Evolutionary conservation across 1,140 invertebrate species (phyloP).

Genomic region (Magallana gigas): DNA sequence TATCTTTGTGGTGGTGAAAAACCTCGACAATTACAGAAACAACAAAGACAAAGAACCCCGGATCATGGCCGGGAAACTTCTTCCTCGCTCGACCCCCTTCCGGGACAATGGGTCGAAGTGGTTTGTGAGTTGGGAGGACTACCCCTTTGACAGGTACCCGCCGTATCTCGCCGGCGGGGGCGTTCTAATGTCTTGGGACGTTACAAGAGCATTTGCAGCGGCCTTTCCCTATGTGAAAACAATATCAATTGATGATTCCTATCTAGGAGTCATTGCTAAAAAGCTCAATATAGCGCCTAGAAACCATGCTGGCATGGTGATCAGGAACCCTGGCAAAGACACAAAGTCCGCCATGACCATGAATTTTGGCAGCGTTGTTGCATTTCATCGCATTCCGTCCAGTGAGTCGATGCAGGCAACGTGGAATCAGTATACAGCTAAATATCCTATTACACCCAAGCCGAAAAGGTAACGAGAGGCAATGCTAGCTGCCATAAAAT

Average conservation of each 20-base stretch:
- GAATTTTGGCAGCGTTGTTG: neutral
- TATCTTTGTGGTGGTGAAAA: slow-evolving; percentile 59
- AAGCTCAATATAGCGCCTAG: slow-evolving; percentile 37
- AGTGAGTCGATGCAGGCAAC: neutral
- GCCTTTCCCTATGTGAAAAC: slow-evolving; percentile 55
- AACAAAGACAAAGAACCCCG: slow-evolving; percentile 5
- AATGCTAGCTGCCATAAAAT: neutral
- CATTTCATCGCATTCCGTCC: slow-evolving; percentile 19
- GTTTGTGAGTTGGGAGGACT: slow-evolving; percentile 49
- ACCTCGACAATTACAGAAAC: neutral
- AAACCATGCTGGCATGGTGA: slow-evolving; percentile 1
- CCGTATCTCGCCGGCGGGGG: slow-evolving; percentile 56
- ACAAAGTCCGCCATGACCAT: slow-evolving; percentile 11
- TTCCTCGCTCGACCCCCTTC: slow-evolving; percentile 26
- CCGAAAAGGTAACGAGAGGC: neutral
- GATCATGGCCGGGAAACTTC: slow-evolving; percentile 33
- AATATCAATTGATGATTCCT: slow-evolving; percentile 50
- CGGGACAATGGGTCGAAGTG: slow-evolving; percentile 46
- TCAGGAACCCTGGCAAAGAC: neutral
- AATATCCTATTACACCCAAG: neutral
- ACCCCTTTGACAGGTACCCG: slow-evolving; percentile 50
- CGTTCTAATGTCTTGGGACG: slow-evolving; percentile 39
- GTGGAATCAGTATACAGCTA: slow-evolving; percentile 21
- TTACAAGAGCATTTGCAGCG: slow-evolving; percentile 43
- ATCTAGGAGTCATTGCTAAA: slow-evolving; percentile 51